Conservation (phyloP, 2,888 invertebrate genomes). For the Phalera bucephala region DNA sequence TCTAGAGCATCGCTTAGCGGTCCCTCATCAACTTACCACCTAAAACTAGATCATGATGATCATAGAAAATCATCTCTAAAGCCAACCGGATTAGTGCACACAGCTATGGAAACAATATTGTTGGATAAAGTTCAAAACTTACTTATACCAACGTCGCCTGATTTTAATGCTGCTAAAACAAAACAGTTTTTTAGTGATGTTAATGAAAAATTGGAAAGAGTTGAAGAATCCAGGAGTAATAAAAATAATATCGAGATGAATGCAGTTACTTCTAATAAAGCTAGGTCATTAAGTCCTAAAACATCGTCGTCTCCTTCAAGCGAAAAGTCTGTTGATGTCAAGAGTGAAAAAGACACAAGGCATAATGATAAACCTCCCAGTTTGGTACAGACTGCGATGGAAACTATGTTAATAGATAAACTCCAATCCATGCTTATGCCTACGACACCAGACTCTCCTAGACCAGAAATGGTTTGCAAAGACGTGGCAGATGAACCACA, state of each 20-base stretch:
- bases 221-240: slow-evolving; percentile 49
- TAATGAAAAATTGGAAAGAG: slow-evolving; percentile 60
- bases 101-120: slow-evolving; percentile 82
- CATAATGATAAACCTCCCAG: slow-evolving; percentile 19
- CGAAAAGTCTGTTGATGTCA: slow-evolving; percentile 18
- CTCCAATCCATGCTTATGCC: slow-evolving; percentile 46
- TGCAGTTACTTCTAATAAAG: slow-evolving; percentile 15
- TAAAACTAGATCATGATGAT: slow-evolving; percentile 49
- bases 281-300: slow-evolving; percentile 4
- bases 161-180: slow-evolving; percentile 41
- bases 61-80: slow-evolving; percentile 53
- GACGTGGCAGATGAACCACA: slow-evolving; percentile 8
- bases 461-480: slow-evolving; percentile 13
- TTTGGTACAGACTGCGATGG: slow-evolving; percentile 68
- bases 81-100: slow-evolving; percentile 69
- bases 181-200: slow-evolving; percentile 69
- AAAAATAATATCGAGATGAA: slow-evolving; percentile 22
- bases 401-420: slow-evolving; percentile 76
- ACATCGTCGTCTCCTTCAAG: slow-evolving; percentile 17
- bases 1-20: slow-evolving; percentile 68
- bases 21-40: slow-evolving; percentile 42
- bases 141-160: slow-evolving; percentile 65
- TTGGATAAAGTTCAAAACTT: slow-evolving; percentile 78
- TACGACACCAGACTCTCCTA: slow-evolving; percentile 21
- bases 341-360: slow-evolving; percentile 13